Conservation (phyloP, 2,888 invertebrate species). For the Monoplex corrugatus region DNA sequence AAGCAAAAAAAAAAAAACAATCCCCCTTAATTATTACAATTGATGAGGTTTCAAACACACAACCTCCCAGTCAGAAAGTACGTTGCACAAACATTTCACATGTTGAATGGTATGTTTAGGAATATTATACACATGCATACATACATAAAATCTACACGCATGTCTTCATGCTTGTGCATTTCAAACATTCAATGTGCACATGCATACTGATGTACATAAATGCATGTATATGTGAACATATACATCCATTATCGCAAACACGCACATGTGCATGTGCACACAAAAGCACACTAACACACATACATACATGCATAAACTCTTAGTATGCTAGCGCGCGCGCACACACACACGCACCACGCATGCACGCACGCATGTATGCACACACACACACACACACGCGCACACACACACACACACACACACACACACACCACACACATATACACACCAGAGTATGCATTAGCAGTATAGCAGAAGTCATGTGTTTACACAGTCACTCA, state of each 20-base stretch:
- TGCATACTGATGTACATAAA: not conserved
- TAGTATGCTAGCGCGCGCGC: not conserved
- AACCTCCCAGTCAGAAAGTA: too few relatives aligned
- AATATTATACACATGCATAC: not conserved
- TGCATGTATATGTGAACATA: not conserved
- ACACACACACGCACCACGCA: not conserved
- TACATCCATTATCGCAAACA: not conserved
- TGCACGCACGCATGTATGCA: not conserved
- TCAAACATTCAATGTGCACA: too few relatives aligned
- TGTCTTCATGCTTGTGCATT: too few relatives aligned
- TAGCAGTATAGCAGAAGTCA: too few relatives aligned
- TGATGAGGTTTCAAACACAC: too few relatives aligned
- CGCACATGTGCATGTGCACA: not conserved
- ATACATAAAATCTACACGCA: not conserved
- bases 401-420: not conserved
- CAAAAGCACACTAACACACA: constrained; percentile 28
- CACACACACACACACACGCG: not conserved
- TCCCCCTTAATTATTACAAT: too few relatives aligned
- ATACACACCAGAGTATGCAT: too few relatives aligned
- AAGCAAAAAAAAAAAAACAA: too few relatives aligned
- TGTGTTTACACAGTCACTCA: not conserved
- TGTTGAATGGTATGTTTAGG: too few relatives aligned
- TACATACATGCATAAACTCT: not conserved
- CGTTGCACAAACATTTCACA: too few relatives aligned
- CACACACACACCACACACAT: not conserved